Evolutionary conservation across 2,797 vertebrate species (phyloP), one percentile per base, ranked within the genome.

Genomic region (Numenius phaeopus): DNA sequence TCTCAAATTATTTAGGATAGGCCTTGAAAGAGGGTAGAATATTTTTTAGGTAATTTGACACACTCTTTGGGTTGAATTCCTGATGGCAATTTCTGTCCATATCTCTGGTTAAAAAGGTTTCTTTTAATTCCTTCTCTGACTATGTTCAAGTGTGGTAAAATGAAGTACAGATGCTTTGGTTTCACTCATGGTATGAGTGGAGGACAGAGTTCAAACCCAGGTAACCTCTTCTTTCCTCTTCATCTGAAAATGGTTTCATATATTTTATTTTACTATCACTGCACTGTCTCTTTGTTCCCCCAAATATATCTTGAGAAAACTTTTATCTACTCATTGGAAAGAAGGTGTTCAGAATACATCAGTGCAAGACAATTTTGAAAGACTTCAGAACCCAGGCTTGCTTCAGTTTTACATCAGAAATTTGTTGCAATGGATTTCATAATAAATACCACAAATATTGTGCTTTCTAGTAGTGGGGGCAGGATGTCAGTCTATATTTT

Each of bases 1-100:
- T 95, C 89, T 97, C 76, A 95, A 87, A 96, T 97, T 97, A 97
- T 97, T 98, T 97, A 96, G 44, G 71, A 95, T 90, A 96, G 87
- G 80, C n/a, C 67, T 92, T 97, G 83, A 89, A 97, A 97, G 94
- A 94, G 21, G 32, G 55, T 77, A 92, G 69, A 92, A 95, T 96
- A 96, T 86, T 92, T 97, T 92, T 96, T 94, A 92, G 26, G 19
- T 81, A 92, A 94, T 95, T 96, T 97, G 78, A 91, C 88, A 86
- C 39, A 83, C 30, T 55, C 52, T 46, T 71, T 91, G 78, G 46
- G 58, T 94, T 95, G 92, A 94, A 95, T 88, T 90, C 46, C 27
- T 95, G 23, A 88, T 93, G 26, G 52, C 15, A 90, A 65, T 71
- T 80, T 96, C 69, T 83, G 57, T 94, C 18, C 52, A 30, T 24